Conservation (phyloP, 2,113 vertebrate species). For the Pachycephala philippinensis region DNA sequence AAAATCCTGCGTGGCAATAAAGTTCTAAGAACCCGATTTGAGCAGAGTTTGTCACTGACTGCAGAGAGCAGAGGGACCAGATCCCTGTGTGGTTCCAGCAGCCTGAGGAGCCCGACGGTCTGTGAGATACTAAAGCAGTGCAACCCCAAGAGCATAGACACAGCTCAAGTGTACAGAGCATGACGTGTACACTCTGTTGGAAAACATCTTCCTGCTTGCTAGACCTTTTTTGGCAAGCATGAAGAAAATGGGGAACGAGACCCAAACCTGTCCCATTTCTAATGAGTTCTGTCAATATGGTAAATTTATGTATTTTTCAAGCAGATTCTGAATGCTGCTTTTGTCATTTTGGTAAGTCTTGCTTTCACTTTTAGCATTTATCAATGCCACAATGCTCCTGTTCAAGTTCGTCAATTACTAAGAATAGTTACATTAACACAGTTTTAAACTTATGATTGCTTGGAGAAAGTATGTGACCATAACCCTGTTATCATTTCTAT, state of each 20-base stretch:
- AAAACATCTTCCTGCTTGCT: neutral
- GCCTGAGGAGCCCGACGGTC: neutral
- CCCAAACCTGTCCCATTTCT: neutral
- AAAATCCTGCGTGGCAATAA: neutral
- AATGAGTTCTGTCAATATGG: neutral
- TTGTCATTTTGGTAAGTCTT: neutral
- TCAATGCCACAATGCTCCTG: neutral
- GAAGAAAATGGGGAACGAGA: rapidly evolving
- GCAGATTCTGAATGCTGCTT: neutral
- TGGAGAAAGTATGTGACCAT: neutral
- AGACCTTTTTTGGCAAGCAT: neutral
- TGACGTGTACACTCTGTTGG: neutral
- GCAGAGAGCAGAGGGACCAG: neutral
- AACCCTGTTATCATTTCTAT: neutral
- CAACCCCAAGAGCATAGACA: neutral
- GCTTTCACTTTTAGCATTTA: neutral
- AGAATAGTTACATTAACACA: neutral
- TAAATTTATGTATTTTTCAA: neutral
- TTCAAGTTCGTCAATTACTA: neutral
- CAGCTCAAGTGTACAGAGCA: neutral
- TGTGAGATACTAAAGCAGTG: rapidly evolving
- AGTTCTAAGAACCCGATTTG: neutral
- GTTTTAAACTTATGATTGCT: neutral
- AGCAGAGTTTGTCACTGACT: neutral
- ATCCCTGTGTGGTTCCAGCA: neutral